Evolutionary conservation across 2,113 vertebrate species (phyloP).

Genomic region (Sylvia atricapilla): DNA sequence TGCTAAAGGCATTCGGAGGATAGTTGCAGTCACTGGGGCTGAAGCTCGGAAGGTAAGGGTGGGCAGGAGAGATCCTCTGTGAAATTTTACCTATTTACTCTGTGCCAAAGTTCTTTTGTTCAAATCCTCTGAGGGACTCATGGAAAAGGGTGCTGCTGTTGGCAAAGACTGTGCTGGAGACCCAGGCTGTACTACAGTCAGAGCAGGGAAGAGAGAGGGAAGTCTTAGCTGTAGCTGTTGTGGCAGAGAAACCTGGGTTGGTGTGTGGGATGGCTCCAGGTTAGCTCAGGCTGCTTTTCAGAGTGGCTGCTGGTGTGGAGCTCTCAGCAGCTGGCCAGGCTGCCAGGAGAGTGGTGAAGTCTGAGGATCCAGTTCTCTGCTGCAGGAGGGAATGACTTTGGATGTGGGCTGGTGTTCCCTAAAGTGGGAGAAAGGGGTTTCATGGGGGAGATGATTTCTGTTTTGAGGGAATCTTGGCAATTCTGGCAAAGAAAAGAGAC

Average conservation of each 20-base stretch:
- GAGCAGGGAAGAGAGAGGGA: background rate
- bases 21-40: constrained; percentile 90
- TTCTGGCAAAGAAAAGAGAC: background rate
- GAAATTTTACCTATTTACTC: background rate
- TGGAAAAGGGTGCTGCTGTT: background rate
- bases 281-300: background rate
- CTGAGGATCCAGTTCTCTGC: background rate
- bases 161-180: background rate
- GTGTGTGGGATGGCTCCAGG: background rate
- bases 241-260: background rate
- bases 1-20: constrained; percentile 96
- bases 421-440: background rate
- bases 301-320: background rate
- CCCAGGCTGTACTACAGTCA: background rate
- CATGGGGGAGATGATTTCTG: background rate
- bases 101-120: background rate
- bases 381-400: background rate
- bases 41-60: constrained; percentile 91
- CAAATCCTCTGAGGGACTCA: background rate
- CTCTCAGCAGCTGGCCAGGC: background rate
- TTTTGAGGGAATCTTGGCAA: background rate
- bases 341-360: background rate
- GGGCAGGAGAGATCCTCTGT: background rate
- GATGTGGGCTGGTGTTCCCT: background rate
- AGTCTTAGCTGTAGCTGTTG: background rate